Evolutionary conservation across 2,113 vertebrate species (phyloP).

Genomic region (Tetrao urogallus): DNA sequence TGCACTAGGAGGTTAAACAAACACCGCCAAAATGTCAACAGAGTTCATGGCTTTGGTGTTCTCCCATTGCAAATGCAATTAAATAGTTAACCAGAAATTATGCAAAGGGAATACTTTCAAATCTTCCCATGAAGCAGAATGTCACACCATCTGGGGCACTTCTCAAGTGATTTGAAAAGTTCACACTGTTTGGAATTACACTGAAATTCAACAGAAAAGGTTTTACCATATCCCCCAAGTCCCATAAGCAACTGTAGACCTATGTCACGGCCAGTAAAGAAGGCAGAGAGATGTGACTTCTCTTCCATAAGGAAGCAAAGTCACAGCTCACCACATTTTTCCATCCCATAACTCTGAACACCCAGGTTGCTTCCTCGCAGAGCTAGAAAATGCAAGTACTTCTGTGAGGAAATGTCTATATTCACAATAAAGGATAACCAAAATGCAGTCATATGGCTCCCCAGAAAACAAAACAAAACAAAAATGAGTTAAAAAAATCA

Average conservation of each 20-base stretch:
- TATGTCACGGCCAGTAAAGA: slow-evolving; percentile 61
- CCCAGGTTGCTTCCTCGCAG: not conserved
- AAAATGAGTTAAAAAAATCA: not conserved
- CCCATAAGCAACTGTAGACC: slow-evolving; percentile 75
- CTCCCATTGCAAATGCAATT: slow-evolving; percentile 36
- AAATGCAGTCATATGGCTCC: not conserved
- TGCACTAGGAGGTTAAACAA: slow-evolving; percentile 71
- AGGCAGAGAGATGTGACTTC: slow-evolving; percentile 52
- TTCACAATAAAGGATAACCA: not conserved
- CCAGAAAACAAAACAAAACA: not conserved
- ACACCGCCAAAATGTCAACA: slow-evolving; percentile 69
- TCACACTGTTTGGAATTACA: slow-evolving; percentile 75
- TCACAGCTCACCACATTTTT: slow-evolving; percentile 53
- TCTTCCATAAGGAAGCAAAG: slow-evolving; percentile 53
- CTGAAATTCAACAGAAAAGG: slow-evolving; percentile 76
- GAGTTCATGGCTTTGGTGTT: slow-evolving; percentile 30
- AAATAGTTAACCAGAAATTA: slow-evolving; percentile 73
- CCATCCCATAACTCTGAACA: slow-evolving; percentile 16
- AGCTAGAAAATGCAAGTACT: not conserved
- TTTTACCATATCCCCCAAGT: slow-evolving; percentile 68
- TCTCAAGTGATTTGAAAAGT: slow-evolving; percentile 73
- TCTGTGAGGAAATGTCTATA: not conserved
- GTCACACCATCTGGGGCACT: slow-evolving; percentile 77
- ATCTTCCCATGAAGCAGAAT: slow-evolving; percentile 75
- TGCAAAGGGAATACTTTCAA: slow-evolving; percentile 72